phyloP scores from a whole-genome alignment of 2,888 invertebrate genomes.

The Prostheceraeus crozeri region DNA sequence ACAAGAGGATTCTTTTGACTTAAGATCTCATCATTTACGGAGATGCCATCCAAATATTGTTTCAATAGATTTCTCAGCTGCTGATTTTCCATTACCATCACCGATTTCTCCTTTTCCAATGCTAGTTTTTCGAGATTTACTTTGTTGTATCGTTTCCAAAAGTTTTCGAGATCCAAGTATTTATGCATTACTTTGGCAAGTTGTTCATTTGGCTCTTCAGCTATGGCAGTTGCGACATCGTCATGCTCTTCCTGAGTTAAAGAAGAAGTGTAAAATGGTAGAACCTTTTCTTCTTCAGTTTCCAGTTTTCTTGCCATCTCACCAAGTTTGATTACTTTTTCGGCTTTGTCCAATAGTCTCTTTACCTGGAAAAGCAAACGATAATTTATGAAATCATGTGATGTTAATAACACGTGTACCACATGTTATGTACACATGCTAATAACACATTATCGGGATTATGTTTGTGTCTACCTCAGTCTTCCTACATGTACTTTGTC shows the following conservation, averaged over 20 bases:
- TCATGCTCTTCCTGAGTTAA: slow-evolving; percentile 54
- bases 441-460: too few relatives aligned
- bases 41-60: slow-evolving; percentile 57
- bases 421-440: too few relatives aligned
- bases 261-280: slow-evolving; percentile 56
- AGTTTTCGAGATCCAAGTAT: slow-evolving; percentile 62
- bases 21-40: slow-evolving; percentile 56
- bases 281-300: slow-evolving; percentile 57
- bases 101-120: slow-evolving; percentile 56
- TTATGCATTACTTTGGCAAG: slow-evolving; percentile 55
- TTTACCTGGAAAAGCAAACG: slow-evolving; percentile 52
- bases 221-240: slow-evolving; percentile 49
- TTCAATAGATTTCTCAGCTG: slow-evolving; percentile 55
- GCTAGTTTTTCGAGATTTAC: slow-evolving; percentile 59
- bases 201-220: slow-evolving; percentile 50
- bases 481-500: too few relatives aligned
- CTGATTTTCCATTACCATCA: slow-evolving; percentile 62
- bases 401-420: too few relatives aligned
- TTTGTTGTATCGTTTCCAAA: slow-evolving; percentile 64
- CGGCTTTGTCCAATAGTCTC: slow-evolving; percentile 34
- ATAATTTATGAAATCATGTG: too few relatives aligned
- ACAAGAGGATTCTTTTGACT: slow-evolving; percentile 56
- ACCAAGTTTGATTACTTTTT: slow-evolving; percentile 29
- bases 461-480: too few relatives aligned
- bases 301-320: slow-evolving; percentile 56